Evolutionary conservation across 2,797 vertebrate species (phyloP).

Genomic region (Syngnathus rostellatus): DNA sequence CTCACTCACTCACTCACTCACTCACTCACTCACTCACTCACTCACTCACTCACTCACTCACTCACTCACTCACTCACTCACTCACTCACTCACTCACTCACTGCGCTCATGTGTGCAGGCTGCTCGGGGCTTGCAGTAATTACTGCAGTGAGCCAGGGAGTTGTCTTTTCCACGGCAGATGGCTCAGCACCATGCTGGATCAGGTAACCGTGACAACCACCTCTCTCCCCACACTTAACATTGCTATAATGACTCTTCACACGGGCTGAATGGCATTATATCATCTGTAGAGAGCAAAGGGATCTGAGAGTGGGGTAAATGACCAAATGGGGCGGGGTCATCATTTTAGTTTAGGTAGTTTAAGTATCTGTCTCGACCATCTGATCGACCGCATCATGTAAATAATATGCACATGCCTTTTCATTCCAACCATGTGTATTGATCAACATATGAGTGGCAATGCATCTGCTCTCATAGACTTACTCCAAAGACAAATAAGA

Average conservation of each 20-base stretch:
- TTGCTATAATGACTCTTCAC: conserved; percentile 54
- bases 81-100: conserved; percentile 2
- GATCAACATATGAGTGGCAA: neutral
- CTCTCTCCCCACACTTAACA: conserved; percentile 52
- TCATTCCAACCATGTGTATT: neutral
- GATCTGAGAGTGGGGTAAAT: conserved; percentile 13
- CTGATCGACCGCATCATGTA: neutral
- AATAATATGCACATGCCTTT: neutral
- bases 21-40: too few relatives aligned
- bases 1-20: too few relatives aligned
- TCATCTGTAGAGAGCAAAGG: conserved; percentile 36
- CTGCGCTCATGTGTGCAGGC: conserved; percentile 36
- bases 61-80: too few relatives aligned
- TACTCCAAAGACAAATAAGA: neutral
- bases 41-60: too few relatives aligned
- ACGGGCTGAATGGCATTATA: conserved; percentile 60
- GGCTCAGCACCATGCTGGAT: conserved; percentile 76
- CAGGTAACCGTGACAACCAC: conserved; percentile 82
- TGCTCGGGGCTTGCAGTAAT: conserved; percentile 57
- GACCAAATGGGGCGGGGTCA: neutral
- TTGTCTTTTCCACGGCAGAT: conserved; percentile 78
- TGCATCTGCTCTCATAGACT: neutral
- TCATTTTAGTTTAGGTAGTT: neutral
- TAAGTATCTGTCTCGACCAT: neutral
- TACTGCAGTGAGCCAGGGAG: conserved; percentile 72